These are phyloP conservation scores for Amphipyra berbera DNA, from an alignment of 2,888 invertebrate species.

Conservation along the genomic window DNA sequence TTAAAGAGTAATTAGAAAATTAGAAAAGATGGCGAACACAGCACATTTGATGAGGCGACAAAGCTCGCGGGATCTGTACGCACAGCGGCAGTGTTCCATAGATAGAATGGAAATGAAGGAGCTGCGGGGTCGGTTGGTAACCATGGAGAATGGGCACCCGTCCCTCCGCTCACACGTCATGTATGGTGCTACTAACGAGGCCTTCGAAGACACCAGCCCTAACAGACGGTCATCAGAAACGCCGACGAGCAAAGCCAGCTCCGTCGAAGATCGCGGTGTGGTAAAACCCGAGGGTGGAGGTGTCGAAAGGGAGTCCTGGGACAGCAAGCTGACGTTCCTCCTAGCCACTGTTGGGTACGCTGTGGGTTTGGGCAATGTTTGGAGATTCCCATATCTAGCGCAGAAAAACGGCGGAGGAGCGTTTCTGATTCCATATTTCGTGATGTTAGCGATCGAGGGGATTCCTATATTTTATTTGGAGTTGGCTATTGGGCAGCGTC, in stretches of 20 bases:
- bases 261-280: constrained; percentile 91
- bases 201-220: constrained; percentile 91
- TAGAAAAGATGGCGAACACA: constrained; percentile 95
- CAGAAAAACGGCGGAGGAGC: constrained; percentile 99
- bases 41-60: constrained; percentile 96
- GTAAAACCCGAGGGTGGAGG: constrained; percentile 92
- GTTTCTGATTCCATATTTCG: constrained; percentile 98
- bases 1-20: constrained; percentile 58
- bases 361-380: constrained; percentile 98
- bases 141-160: constrained; percentile 91
- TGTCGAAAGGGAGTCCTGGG: constrained; percentile 96
- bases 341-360: constrained; percentile 98
- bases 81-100: constrained; percentile 94
- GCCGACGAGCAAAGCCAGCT: constrained; percentile 91
- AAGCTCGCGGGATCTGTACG: constrained; percentile 95
- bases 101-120: constrained; percentile 97
- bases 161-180: constrained; percentile 87
- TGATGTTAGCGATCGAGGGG: constrained; percentile 98
- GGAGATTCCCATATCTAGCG: constrained; percentile 98
- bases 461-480: constrained; percentile 99
- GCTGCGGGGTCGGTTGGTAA: constrained; percentile 94
- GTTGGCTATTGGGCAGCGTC: constrained; percentile 97
- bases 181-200: constrained; percentile 97
- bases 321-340: constrained; percentile 97
- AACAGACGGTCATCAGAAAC: constrained; percentile 81